Conservation (phyloP, 2,888 invertebrate genomes). For the Harpagoxenus sublaevis region DNA sequence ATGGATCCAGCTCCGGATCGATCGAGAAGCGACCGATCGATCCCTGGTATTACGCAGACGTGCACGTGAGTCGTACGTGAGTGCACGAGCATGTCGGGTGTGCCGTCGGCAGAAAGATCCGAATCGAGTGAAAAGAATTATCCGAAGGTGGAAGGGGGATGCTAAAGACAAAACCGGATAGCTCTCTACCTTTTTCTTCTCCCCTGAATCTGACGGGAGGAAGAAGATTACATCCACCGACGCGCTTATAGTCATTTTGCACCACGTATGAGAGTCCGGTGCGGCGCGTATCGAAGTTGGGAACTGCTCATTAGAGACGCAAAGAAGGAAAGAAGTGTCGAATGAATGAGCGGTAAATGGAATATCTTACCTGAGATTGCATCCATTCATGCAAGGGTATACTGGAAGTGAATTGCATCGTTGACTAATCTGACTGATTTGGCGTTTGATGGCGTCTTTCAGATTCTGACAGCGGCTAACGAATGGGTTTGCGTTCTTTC, state of each 20-base stretch:
- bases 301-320: conserved; percentile 66
- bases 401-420: conserved; percentile 26
- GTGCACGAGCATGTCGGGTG: conserved; percentile 69
- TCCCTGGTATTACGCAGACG: conserved; percentile 85
- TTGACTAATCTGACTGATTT: conserved; percentile 2
- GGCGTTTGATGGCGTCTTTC: background rate
- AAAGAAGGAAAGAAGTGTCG: conserved; percentile 43
- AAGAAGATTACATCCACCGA: conserved; percentile 79
- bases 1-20: conserved; percentile 80
- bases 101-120: conserved; percentile 51
- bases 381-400: conserved; percentile 65
- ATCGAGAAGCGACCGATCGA: conserved; percentile 76
- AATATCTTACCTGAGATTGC: conserved; percentile 50
- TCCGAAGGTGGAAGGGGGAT: conserved; percentile 47
- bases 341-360: conserved; percentile 62
- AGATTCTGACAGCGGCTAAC: conserved; percentile 1
- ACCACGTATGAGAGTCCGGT: conserved; percentile 66
- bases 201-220: conserved; percentile 35
- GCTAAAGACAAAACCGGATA: conserved; percentile 56
- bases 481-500: conserved; percentile 6
- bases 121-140: conserved; percentile 61
- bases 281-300: conserved; percentile 64
- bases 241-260: conserved; percentile 76
- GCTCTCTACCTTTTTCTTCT: background rate
- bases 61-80: conserved; percentile 81